Evolutionary conservation across 2,113 vertebrate genomes (phyloP).

Genomic region (Candoia aspera): DNA sequence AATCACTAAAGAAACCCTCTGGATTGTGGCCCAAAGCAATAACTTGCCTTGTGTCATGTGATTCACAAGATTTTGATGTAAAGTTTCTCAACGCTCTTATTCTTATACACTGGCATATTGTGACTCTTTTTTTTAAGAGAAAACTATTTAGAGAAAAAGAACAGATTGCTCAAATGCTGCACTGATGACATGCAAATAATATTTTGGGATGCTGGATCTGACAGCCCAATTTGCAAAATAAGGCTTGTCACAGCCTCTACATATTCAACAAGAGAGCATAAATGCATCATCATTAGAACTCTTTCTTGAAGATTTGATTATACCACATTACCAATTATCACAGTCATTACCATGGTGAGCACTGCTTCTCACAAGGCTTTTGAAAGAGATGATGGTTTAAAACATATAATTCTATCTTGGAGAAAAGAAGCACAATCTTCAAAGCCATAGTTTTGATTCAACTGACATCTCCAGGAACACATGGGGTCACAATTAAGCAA

Average conservation of each 20-base stretch:
- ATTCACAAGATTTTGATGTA: background rate
- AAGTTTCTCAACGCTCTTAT: constrained; percentile 1
- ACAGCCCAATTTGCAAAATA: constrained; percentile 37
- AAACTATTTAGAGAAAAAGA: constrained; percentile 25
- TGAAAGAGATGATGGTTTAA: constrained; percentile 13
- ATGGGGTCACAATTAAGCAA: background rate
- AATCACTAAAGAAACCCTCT: background rate
- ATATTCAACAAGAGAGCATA: constrained; percentile 10
- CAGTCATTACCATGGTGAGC: constrained; percentile 23
- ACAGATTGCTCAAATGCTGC: constrained; percentile 25
- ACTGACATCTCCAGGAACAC: background rate
- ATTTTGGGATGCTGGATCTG: constrained; percentile 30
- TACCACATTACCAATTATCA: constrained; percentile 22
- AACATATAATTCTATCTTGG: background rate
- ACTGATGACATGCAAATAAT: constrained; percentile 33
- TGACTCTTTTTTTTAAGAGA: background rate
- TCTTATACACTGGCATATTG: background rate
- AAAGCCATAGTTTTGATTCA: background rate
- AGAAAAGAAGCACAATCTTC: background rate
- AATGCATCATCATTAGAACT: background rate
- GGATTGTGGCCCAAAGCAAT: background rate
- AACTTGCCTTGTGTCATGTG: background rate
- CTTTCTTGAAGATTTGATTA: constrained; percentile 36
- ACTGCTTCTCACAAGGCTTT: constrained; percentile 14
- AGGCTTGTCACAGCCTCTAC: constrained; percentile 21